These are phyloP conservation scores for Seriola rivoliana DNA, from an alignment of 2,113 vertebrate species.

Conservation along the genomic window DNA sequence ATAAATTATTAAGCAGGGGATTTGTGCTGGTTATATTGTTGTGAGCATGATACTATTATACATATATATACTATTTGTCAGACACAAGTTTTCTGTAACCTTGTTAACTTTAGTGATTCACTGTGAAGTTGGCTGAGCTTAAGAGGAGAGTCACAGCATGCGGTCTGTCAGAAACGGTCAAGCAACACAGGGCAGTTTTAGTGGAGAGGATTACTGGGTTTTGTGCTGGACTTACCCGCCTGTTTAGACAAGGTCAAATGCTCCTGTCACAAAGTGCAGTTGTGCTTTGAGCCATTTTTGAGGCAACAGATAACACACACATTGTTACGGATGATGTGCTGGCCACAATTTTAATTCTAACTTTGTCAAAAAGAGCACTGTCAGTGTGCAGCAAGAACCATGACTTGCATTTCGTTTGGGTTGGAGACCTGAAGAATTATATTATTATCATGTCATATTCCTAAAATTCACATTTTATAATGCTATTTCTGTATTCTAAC, in stretches of 20 bases:
- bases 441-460: background rate
- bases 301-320: background rate
- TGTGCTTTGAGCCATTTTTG: slow-evolving; percentile 25
- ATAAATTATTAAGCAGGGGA: background rate
- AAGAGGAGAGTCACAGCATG: background rate
- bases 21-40: background rate
- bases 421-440: background rate
- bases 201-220: slow-evolving; percentile 43
- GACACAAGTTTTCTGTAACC: background rate
- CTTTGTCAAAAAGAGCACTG: background rate
- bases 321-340: background rate
- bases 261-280: slow-evolving; percentile 18
- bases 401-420: background rate
- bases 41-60: background rate
- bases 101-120: slow-evolving; percentile 28
- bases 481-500: slow-evolving; percentile 24
- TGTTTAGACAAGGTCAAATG: slow-evolving; percentile 54
- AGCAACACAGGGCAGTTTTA: slow-evolving; percentile 27
- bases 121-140: slow-evolving; percentile 21
- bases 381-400: background rate
- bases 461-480: slow-evolving; percentile 39
- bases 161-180: background rate
- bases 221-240: slow-evolving; percentile 44
- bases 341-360: background rate
- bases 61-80: background rate